Evolutionary conservation across 2,113 vertebrate genomes (phyloP), one percentile per base, ranked within the genome.

Genomic region (Otus sunia): DNA sequence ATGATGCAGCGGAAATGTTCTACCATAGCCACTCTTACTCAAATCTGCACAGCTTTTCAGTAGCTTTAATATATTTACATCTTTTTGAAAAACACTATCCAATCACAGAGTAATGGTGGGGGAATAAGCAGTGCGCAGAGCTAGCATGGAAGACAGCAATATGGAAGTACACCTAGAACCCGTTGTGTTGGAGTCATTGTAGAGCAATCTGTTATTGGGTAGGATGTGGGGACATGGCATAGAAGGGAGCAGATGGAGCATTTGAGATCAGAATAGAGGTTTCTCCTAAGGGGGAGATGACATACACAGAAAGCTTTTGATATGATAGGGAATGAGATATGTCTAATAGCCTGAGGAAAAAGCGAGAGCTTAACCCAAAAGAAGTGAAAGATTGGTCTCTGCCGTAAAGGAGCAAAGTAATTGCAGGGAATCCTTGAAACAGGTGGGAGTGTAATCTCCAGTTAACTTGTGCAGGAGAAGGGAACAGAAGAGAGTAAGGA

Each of bases 361-460:
- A 56, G 47, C 0, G 5, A 27, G 29, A 56, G 9, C 11, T 68
- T 81, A 62, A 71, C 41, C n/a, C 63, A 41, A 50, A 73, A 62
- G 45, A 92, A 90, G 67, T 53, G 75, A 76, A 64, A 55, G 82
- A 67, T 56, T 39, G 34, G 17, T 47, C 18, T 47, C 12, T 85
- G 34, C 60, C 2, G 1, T 68, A 36, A 60, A 68, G 56, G 15
- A 82, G 52, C 76, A 37, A 79, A 49, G 60, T 84, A 79, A 39
- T 60, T 87, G 49, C 34, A 52, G 53, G 66, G 80, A 91, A 78
- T 85, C 56, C 18, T 81, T 89, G 84, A 86, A 93, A 53, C 63
- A 79, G 39, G 66, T 78, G 77, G 66, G 23, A 58, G 18, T 53
- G 22, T 73, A 43, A 80, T 71, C 63, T 91, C 16, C n/a, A 59